These are phyloP conservation scores for Trypoxylon attenuatum DNA, from an alignment of 2,888 invertebrate genomes.

Conservation along the genomic window DNA sequence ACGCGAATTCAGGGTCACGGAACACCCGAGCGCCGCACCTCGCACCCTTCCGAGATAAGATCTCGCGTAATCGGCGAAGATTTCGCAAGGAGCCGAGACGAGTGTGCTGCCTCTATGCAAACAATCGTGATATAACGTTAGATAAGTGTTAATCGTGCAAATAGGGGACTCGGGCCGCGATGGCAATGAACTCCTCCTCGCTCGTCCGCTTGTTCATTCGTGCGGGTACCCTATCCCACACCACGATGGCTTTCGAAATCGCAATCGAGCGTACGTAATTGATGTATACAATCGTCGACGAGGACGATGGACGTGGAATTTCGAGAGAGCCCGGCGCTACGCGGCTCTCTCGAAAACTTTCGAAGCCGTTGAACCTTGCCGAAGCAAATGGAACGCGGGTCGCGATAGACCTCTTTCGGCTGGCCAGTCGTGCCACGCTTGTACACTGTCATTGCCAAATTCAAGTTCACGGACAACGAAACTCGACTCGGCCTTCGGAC, in stretches of 20 bases:
- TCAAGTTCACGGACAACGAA: slow-evolving; percentile 65
- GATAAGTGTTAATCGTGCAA: slow-evolving; percentile 12
- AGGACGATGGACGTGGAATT: slow-evolving; percentile 59
- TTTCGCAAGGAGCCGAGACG: not conserved
- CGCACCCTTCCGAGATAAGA: too few relatives aligned
- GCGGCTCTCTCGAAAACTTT: slow-evolving; percentile 61
- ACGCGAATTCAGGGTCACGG: too few relatives aligned
- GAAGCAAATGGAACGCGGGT: slow-evolving; percentile 37
- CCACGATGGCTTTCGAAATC: slow-evolving; percentile 47
- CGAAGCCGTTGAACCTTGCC: slow-evolving; percentile 65
- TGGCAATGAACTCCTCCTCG: slow-evolving; percentile 51
- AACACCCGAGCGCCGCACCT: too few relatives aligned
- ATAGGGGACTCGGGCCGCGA: slow-evolving; percentile 6
- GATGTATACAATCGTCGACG: slow-evolving; percentile 26
- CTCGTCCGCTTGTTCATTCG: too few relatives aligned
- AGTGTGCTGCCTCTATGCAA: not conserved
- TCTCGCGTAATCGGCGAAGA: not conserved
- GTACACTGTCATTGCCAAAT: slow-evolving; percentile 30
- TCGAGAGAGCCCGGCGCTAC: slow-evolving; percentile 53
- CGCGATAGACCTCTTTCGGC: not conserved
- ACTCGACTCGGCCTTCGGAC: not conserved
- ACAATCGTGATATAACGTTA: slow-evolving; percentile 6
- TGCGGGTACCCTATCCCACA: not conserved
- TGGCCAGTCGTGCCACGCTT: slow-evolving; percentile 18
- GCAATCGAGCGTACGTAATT: slow-evolving; percentile 54